Evolutionary conservation across 2,797 vertebrate genomes (phyloP).

Genomic region (Hephaestus fuliginosus): DNA sequence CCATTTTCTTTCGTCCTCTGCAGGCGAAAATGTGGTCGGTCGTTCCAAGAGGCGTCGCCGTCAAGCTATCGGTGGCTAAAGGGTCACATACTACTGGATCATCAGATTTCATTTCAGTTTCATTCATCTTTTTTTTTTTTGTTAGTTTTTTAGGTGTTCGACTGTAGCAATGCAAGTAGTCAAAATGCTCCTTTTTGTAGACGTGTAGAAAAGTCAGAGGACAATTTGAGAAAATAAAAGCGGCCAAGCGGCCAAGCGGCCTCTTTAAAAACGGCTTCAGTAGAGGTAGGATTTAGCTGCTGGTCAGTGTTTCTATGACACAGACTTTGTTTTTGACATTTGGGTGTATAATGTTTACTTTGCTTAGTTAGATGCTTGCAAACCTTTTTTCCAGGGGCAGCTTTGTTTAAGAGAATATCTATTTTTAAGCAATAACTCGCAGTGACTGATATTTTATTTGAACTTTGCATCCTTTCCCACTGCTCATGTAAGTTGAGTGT

Average conservation of each 20-base stretch:
- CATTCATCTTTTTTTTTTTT: slow-evolving; percentile 10
- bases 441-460: slow-evolving; percentile 42
- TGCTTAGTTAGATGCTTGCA: slow-evolving; percentile 55
- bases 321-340: slow-evolving; percentile 40
- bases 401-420: slow-evolving; percentile 54
- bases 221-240: slow-evolving; percentile 52
- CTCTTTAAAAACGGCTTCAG: slow-evolving; percentile 50
- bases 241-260: slow-evolving; percentile 28
- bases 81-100: slow-evolving; percentile 51
- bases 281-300: slow-evolving; percentile 59
- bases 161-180: slow-evolving; percentile 57
- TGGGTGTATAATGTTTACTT: slow-evolving; percentile 78
- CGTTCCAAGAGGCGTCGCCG: slow-evolving; percentile 78
- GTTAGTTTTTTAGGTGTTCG: slow-evolving; percentile 30
- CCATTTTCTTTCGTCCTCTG: slow-evolving; percentile 15
- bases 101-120: slow-evolving; percentile 39
- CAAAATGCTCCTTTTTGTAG: slow-evolving; percentile 45
- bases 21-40: slow-evolving; percentile 82
- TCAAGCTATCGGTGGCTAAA: slow-evolving; percentile 78
- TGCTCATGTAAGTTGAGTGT: slow-evolving; percentile 48
- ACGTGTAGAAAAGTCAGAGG: slow-evolving; percentile 40
- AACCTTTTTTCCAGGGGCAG: slow-evolving; percentile 39
- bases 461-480: slow-evolving; percentile 56
- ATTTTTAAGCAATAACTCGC: slow-evolving; percentile 51
- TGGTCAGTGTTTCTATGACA: slow-evolving; percentile 63